Evolutionary conservation across 2,113 vertebrate genomes (phyloP).

Genomic region (Ciconia stormi): DNA sequence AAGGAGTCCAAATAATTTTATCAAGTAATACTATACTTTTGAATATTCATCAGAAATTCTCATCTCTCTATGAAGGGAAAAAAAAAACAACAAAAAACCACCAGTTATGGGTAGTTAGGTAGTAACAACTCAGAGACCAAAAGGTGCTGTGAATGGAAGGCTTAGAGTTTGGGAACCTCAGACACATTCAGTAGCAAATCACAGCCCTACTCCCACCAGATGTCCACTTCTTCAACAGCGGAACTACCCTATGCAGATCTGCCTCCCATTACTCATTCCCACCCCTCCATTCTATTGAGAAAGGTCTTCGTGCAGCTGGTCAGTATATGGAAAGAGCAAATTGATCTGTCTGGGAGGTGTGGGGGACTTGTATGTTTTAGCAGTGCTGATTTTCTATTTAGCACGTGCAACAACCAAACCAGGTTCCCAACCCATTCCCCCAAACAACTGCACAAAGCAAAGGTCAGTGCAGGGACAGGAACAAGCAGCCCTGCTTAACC

Average conservation of each 20-base stretch:
- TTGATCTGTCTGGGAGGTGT: not conserved
- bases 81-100: not conserved
- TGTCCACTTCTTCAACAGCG: not conserved
- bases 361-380: not conserved
- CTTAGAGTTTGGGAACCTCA: not conserved
- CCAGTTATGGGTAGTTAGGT: not conserved
- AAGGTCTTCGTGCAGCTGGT: not conserved
- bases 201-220: not conserved
- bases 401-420: not conserved
- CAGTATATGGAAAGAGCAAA: not conserved
- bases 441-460: not conserved
- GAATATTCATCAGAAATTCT: not conserved
- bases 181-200: not conserved
- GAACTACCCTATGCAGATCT: not conserved
- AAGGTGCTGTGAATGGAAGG: not conserved
- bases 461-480: not conserved
- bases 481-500: not conserved
- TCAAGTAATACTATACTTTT: not conserved
- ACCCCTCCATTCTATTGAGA: not conserved
- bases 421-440: not conserved
- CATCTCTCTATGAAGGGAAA: not conserved
- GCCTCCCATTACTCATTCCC: not conserved
- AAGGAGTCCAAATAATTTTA: not conserved
- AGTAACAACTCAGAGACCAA: not conserved
- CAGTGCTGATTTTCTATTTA: not conserved